These are phyloP conservation scores for Agrilus biguttatus DNA, from an alignment of 2,888 invertebrate genomes.

Conservation along the genomic window DNA sequence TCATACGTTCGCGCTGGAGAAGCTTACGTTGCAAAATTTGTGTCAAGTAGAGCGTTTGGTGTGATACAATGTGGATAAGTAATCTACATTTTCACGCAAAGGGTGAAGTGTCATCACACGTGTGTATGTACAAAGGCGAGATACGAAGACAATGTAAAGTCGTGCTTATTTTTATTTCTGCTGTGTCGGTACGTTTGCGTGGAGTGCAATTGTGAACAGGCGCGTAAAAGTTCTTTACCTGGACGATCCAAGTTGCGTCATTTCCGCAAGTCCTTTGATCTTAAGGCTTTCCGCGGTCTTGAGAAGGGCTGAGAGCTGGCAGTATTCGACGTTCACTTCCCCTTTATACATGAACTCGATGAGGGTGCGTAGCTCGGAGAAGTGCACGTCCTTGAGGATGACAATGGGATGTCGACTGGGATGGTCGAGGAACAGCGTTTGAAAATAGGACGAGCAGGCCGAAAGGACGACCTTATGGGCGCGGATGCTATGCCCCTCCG, in stretches of 20 bases:
- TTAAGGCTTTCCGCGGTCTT: constrained; percentile 88
- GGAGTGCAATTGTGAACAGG: constrained; percentile 16
- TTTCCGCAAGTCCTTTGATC: constrained; percentile 85
- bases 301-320: constrained; percentile 78
- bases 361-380: constrained; percentile 78
- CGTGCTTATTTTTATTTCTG: too few relatives aligned
- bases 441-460: constrained; percentile 91
- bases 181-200: constrained; percentile 12
- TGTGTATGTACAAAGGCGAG: too few relatives aligned
- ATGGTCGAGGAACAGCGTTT: constrained; percentile 84
- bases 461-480: constrained; percentile 90
- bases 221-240: constrained; percentile 11
- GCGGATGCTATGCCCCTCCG: constrained; percentile 87
- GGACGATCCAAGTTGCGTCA: constrained; percentile 66
- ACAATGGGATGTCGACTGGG: constrained; percentile 87
- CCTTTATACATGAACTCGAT: constrained; percentile 96
- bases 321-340: constrained; percentile 89
- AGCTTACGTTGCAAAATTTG: too few relatives aligned
- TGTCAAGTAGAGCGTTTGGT: too few relatives aligned
- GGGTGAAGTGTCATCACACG: too few relatives aligned
- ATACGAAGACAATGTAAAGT: too few relatives aligned
- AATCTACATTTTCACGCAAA: too few relatives aligned
- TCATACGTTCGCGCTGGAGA: too few relatives aligned
- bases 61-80: too few relatives aligned
- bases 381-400: constrained; percentile 87